Base-by-base conservation (phyloP, 2,888 invertebrate genomes). In the Dioctria linearis region DNA sequence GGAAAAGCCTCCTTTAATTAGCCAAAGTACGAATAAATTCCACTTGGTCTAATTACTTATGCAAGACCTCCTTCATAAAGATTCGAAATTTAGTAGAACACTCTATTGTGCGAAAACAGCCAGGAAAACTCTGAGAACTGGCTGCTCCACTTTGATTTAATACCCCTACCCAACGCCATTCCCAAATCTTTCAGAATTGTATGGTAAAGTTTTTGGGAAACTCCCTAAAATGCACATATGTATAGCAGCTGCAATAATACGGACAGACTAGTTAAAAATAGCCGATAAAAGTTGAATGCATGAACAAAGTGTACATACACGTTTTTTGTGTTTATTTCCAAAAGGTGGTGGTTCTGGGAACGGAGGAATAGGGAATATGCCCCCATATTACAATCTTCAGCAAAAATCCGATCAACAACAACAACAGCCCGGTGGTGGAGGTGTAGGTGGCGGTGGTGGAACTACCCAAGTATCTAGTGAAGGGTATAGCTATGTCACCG, bases 401-500 rank as follows among this genome's bases (percentile, higher is more conserved):
- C 80, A 81, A 57, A 86, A 88, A 5, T 49, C 79, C 39, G 78
- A 82, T 42, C 79, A 76, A 46, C 80, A 75, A 46, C 79, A 75
- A 65, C 37, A 42, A 37, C 37, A 8, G 8, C 5, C 43, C 86
- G 90, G 86, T 85, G 90, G 86, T 85, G 90, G 85, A 87, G 87
- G 88, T 85, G 88, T 86, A 84, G 87, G 87, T 83, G 87, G 87
- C 80, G 88, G 86, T 83, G 85, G 85, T 63, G 87, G 88, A 82
- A 86, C 87, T 81, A 13, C 69, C 11, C 69, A 69, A 65, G 84
- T 88, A 73, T 87, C 87, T 63, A 88, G 87, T 82, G 89, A 89
- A 83, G 89, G 89, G 69, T 89, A 89, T 81, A 89, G 89, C 80
- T 84, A 84, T 80, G 89, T 88, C 78, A 86, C 88, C 80, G 89